phyloP scores from a whole-genome alignment of 2,797 vertebrate genomes.

The Orientallactaga sibirica region DNA sequence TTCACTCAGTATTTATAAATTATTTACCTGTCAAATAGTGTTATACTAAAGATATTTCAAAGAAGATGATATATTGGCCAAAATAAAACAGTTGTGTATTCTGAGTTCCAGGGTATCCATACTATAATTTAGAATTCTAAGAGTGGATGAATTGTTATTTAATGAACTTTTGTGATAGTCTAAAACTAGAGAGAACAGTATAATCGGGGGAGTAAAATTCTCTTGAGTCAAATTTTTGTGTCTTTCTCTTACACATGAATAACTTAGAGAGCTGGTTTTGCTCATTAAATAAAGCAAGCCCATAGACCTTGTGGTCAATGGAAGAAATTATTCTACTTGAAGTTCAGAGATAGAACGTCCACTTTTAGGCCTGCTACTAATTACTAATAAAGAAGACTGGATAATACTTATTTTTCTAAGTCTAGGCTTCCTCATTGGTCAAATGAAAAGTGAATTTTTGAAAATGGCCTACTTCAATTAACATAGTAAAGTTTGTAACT shows the following conservation, averaged over 20 bases:
- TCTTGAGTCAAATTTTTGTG: neutral
- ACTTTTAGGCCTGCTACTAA: neutral
- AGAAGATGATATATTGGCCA: neutral
- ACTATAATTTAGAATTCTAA: neutral
- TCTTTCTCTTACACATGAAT: neutral
- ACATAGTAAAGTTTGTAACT: neutral
- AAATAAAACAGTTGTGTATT: neutral
- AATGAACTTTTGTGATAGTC: neutral
- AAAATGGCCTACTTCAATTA: neutral
- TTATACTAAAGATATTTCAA: neutral
- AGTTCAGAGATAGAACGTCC: neutral
- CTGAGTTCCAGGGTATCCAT: too few species aligned
- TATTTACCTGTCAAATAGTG: neutral
- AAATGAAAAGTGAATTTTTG: neutral
- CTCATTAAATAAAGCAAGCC: neutral
- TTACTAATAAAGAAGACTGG: neutral
- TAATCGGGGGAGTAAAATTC: neutral
- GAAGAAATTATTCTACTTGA: neutral
- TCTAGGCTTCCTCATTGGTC: neutral
- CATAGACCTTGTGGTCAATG: neutral
- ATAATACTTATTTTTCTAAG: neutral
- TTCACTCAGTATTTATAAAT: constrained; percentile 48
- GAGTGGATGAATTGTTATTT: neutral
- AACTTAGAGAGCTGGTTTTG: neutral
- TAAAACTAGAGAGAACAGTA: neutral